These are phyloP conservation scores for Dryocosmus kuriphilus DNA, from an alignment of 2,888 invertebrate species.

Conservation along the genomic window DNA sequence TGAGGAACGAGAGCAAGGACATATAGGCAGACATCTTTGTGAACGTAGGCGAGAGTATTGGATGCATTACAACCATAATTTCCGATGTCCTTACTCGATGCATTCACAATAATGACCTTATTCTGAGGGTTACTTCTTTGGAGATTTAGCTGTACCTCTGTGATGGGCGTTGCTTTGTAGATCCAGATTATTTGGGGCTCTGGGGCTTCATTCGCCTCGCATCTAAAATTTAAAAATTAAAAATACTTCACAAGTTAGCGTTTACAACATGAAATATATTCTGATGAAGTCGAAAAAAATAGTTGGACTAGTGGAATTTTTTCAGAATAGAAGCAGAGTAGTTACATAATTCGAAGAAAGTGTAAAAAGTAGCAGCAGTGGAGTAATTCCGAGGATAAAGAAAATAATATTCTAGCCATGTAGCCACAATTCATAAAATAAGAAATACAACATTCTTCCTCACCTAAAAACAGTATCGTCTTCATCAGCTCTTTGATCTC, in stretches of 20 bases:
- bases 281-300: too few species aligned
- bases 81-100: slow-evolving; percentile 94
- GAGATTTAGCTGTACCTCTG: slow-evolving; percentile 85
- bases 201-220: slow-evolving; percentile 94
- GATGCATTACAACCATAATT: slow-evolving; percentile 99
- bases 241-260: too few species aligned
- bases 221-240: slow-evolving; percentile 74
- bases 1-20: slow-evolving; percentile 95
- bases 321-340: too few species aligned
- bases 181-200: slow-evolving; percentile 97
- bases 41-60: slow-evolving; percentile 98
- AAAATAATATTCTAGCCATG: too few species aligned
- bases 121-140: slow-evolving; percentile 85
- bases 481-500: slow-evolving; percentile 92
- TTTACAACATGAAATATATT: too few species aligned
- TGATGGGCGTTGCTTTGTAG: slow-evolving; percentile 94
- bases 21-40: slow-evolving; percentile 98
- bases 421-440: too few species aligned
- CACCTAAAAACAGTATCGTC: slow-evolving; percentile 90
- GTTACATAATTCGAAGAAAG: too few species aligned
- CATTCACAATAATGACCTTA: slow-evolving; percentile 86
- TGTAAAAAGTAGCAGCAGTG: too few species aligned
- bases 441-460: not conserved
- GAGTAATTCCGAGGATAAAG: too few species aligned
- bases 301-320: too few species aligned